Percentiles rank a stretch among this genome's conserved stretches.
Evolutionary conservation across 30 jellyfish, hydroid and myxozoan genomes (phyloP).

Genomic region (Aurelia aurita): DNA sequence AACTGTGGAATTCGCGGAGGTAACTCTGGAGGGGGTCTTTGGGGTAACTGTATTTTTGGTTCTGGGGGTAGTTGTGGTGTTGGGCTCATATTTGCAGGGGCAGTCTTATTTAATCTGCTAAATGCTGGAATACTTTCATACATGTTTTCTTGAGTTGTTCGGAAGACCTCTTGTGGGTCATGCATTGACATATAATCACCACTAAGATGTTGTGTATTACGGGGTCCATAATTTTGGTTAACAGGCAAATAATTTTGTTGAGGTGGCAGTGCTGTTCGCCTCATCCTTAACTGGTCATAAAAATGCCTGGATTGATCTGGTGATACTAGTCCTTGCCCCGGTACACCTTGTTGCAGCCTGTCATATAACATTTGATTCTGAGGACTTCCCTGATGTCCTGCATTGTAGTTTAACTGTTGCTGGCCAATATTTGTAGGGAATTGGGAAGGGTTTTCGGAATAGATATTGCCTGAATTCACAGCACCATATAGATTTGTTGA

Average conservation of each 20-base stretch:
- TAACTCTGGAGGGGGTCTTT: too few species aligned
- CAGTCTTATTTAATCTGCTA: background rate
- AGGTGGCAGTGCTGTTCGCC: too few species aligned
- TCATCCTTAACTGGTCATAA: too few species aligned
- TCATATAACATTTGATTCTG: background rate
- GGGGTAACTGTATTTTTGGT: too few species aligned
- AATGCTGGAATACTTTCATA: background rate
- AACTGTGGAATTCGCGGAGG: too few species aligned
- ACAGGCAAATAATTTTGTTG: too few species aligned
- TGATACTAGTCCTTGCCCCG: background rate
- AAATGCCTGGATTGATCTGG: background rate
- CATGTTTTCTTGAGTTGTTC: background rate
- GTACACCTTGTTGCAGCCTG: background rate
- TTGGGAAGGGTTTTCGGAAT: too few species aligned
- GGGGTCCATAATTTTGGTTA: background rate
- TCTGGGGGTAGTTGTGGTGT: too few species aligned
- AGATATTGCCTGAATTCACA: too few species aligned
- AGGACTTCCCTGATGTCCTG: background rate
- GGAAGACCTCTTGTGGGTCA: background rate
- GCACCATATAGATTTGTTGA: too few species aligned
- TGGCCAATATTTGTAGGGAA: too few species aligned
- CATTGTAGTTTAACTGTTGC: too few species aligned
- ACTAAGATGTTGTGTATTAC: background rate
- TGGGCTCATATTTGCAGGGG: background rate
- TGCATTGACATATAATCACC: slow-evolving; percentile 14